Evolutionary conservation across 2,888 invertebrate species (phyloP), one percentile per base, ranked within the genome.

Genomic region (Diaphora mendica): DNA sequence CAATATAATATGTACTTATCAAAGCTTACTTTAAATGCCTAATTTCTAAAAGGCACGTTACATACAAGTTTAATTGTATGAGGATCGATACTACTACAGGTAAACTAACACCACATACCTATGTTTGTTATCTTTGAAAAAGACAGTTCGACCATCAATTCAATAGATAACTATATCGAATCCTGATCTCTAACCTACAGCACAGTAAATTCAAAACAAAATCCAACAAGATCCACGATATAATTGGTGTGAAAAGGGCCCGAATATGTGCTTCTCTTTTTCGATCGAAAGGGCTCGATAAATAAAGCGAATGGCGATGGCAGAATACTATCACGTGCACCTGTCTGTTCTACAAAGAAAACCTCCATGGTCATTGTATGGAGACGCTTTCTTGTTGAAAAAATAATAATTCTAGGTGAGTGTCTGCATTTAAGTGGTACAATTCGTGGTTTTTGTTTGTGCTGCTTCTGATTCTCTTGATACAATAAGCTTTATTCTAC

Each of bases 241-340:
- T 91, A 91, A 91, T 90, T 90, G 89, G 87, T 85, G 85, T 78
- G 82, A 83, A 86, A 82, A 74, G 73, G 84, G 82, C 80, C 83
- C 78, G 85, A 84, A 85, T 89, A 90, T 90, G 88, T 85, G 79
- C 80, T 79, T 86, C 87, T 88, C 89, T 86, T 90, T 89, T 89
- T 82, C 87, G 85, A 84, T 85, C 83, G 84, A 88, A 86, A 87
- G 90, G 85, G 81, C 79, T 55, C 89, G 88, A 94, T 93, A 94
- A 94, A 94, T 93, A 93, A 91, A 89, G 88, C 82, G 89, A 90
- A 91, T 88, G 86, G 89, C 88, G 86, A 86, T 90, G 88, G 89
- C 85, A 82, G 83, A 88, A 87, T 86, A 91, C 91, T 92, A 93
- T 94, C 93, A 93, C 87, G 88, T 92, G 92, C 94, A 94, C 92